These are phyloP conservation scores for Cricetomys ansorgei DNA, from an alignment of 2,113 vertebrate species.

Conservation along the genomic window DNA sequence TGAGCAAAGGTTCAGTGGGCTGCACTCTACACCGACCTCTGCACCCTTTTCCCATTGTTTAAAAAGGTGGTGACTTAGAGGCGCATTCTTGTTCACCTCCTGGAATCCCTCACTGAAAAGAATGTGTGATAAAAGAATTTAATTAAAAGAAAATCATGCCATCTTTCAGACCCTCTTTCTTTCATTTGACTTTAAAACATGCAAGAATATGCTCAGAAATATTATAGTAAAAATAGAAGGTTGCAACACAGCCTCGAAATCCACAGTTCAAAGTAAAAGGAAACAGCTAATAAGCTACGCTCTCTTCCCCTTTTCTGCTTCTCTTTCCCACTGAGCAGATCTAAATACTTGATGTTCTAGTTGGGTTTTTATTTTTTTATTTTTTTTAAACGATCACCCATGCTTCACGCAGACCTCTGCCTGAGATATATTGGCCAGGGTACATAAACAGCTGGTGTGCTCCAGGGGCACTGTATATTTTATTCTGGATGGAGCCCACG, in stretches of 20 bases:
- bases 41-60: background rate
- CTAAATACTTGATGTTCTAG: slow-evolving; percentile 70
- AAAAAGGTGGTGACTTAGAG: background rate
- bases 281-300: slow-evolving; percentile 75
- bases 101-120: slow-evolving; percentile 34
- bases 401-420: slow-evolving; percentile 71
- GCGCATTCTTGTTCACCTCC: background rate
- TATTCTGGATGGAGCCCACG: slow-evolving; percentile 75
- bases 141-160: slow-evolving; percentile 23
- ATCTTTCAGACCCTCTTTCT: slow-evolving; percentile 25
- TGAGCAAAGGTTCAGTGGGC: background rate
- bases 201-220: slow-evolving; percentile 56
- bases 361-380: slow-evolving; percentile 76
- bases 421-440: slow-evolving; percentile 75
- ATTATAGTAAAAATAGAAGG: slow-evolving; percentile 52
- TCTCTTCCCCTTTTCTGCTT: slow-evolving; percentile 52
- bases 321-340: slow-evolving; percentile 75
- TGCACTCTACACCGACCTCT: background rate
- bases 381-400: slow-evolving; percentile 72
- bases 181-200: slow-evolving; percentile 62
- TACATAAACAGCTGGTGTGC: slow-evolving; percentile 80
- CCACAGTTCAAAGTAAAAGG: slow-evolving; percentile 68
- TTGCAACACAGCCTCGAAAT: slow-evolving; percentile 47
- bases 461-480: slow-evolving; percentile 76
- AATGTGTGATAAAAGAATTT: slow-evolving; percentile 35